Evolutionary conservation across 2,888 invertebrate species (phyloP).

Genomic region (Prosopocoilus inquinatus): DNA sequence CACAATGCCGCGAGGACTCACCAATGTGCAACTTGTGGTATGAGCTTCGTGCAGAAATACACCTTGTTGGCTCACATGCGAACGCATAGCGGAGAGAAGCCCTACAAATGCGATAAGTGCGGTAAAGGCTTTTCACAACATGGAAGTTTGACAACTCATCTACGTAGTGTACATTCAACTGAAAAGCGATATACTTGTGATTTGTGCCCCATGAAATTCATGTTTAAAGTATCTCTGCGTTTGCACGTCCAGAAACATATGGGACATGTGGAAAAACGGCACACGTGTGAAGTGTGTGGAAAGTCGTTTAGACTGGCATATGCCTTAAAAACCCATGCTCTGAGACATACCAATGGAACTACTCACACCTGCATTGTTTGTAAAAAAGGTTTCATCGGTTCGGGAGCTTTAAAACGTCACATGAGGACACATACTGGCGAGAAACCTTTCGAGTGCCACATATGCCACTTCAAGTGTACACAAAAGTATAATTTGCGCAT

Average conservation of each 20-base stretch:
- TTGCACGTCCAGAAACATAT: neutral
- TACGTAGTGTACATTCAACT: neutral
- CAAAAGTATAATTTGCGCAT: constrained; percentile 1
- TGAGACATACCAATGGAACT: neutral
- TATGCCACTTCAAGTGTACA: neutral
- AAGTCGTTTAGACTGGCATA: neutral
- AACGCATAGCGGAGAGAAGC: neutral
- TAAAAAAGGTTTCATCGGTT: neutral
- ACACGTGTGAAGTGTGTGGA: neutral
- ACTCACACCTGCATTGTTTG: neutral
- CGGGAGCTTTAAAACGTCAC: neutral
- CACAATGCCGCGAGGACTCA: neutral
- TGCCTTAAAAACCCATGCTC: neutral
- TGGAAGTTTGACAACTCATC: neutral
- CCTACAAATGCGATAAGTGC: constrained; percentile 1
- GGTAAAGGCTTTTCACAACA: neutral
- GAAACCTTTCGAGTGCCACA: neutral
- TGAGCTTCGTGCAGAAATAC: neutral
- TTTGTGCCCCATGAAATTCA: neutral
- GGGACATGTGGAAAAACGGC: neutral
- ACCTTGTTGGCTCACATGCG: neutral
- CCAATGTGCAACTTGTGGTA: neutral
- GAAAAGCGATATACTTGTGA: neutral
- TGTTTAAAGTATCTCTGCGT: neutral
- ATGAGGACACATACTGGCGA: neutral